phyloP scores from a whole-genome alignment of 2,888 invertebrate genomes.

The Ophioninae sp. region DNA sequence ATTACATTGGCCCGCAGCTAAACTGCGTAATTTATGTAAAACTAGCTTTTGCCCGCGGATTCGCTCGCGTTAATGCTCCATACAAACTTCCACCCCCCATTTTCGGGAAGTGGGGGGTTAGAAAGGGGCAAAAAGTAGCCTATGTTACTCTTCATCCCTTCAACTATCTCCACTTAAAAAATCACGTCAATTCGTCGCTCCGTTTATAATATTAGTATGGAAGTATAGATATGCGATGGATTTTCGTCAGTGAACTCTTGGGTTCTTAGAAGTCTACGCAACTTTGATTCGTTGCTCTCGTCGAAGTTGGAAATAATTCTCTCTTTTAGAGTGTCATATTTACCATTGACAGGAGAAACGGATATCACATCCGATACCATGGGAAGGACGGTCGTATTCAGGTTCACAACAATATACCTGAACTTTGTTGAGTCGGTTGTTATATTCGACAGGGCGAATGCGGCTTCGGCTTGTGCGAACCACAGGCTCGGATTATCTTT shows the following conservation, averaged over 20 bases:
- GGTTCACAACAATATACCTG: slow-evolving; percentile 44
- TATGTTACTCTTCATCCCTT: too few species aligned
- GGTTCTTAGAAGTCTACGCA: slow-evolving; percentile 52
- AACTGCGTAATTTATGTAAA: slow-evolving; percentile 49
- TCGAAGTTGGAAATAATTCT: slow-evolving; percentile 53
- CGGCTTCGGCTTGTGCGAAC: slow-evolving; percentile 62
- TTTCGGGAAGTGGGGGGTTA: too few species aligned
- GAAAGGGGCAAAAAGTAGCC: too few species aligned
- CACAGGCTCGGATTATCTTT: slow-evolving; percentile 57
- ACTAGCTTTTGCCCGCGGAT: too few species aligned
- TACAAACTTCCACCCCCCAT: too few species aligned
- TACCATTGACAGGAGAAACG: slow-evolving; percentile 30
- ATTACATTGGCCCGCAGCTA: slow-evolving; percentile 39
- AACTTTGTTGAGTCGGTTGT: slow-evolving; percentile 51
- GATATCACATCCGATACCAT: slow-evolving; percentile 60
- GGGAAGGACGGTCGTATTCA: slow-evolving; percentile 51
- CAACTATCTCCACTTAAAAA: too few species aligned
- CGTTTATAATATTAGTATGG: too few species aligned
- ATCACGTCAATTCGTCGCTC: too few species aligned
- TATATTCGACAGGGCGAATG: slow-evolving; percentile 47
- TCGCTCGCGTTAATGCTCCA: too few species aligned
- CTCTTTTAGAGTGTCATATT: slow-evolving; percentile 55
- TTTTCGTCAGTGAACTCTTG: too few species aligned
- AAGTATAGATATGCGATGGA: slow-evolving; percentile 60
- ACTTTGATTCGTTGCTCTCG: slow-evolving; percentile 45